Evolutionary conservation across 2,888 invertebrate genomes (phyloP).

Genomic region (Cosmia trapezina): DNA sequence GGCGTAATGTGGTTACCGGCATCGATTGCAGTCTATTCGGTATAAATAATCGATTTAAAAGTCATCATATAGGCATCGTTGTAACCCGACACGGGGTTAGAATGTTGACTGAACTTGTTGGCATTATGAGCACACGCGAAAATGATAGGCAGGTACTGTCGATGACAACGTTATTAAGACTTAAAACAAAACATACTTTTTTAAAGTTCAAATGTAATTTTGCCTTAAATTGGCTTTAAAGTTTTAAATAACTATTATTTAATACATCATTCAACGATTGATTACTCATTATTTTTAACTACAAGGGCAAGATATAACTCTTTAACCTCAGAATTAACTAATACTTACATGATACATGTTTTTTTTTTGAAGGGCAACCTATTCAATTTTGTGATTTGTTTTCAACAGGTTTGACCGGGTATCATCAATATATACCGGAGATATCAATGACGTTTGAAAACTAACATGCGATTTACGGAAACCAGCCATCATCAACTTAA

Average conservation of each 20-base stretch:
- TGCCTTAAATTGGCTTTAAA: constrained; percentile 1
- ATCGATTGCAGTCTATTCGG: constrained; percentile 76
- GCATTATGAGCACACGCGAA: constrained; percentile 78
- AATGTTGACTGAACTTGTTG: constrained; percentile 76
- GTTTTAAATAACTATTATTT: constrained; percentile 3
- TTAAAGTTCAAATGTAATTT: not conserved
- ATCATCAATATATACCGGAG: constrained; percentile 34
- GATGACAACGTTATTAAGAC: constrained; percentile 24
- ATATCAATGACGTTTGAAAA: constrained; percentile 31
- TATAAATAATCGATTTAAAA: constrained; percentile 86
- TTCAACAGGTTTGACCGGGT: constrained; percentile 26
- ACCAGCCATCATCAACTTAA: constrained; percentile 34
- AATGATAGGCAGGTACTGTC: constrained; percentile 79
- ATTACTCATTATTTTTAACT: constrained; percentile 25
- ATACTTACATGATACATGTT: not conserved
- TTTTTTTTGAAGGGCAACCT: constrained; percentile 31
- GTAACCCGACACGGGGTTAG: constrained; percentile 82
- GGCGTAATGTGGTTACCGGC: constrained; percentile 82
- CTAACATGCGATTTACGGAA: constrained; percentile 48
- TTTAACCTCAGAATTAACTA: constrained; percentile 32
- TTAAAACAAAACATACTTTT: not conserved
- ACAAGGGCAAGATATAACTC: constrained; percentile 34
- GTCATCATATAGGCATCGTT: constrained; percentile 73
- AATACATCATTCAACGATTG: constrained; percentile 2
- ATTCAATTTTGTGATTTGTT: constrained; percentile 31